phyloP scores from a whole-genome alignment of 2,113 vertebrate species.

The Trochalopteron elliotii region DNA sequence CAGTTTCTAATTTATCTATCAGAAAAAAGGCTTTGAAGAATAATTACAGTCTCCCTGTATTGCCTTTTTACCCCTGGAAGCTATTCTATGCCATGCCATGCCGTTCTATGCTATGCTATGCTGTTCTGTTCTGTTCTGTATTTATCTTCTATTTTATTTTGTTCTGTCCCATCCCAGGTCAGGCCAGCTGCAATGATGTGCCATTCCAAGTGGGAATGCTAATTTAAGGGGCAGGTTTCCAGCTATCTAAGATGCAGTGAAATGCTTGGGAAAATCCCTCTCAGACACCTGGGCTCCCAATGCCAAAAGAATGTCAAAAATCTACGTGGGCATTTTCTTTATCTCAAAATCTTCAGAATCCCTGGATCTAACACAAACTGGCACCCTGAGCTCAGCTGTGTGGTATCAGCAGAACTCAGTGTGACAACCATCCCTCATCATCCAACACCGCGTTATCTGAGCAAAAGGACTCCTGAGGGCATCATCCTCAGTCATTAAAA shows the following conservation, averaged over 20 bases:
- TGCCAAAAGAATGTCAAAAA: not conserved
- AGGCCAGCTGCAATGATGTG: not conserved
- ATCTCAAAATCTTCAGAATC: not conserved
- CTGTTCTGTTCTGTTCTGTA: not conserved
- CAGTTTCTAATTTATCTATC: not conserved
- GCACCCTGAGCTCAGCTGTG: not conserved
- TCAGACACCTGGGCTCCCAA: not conserved
- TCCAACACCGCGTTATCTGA: accelerated
- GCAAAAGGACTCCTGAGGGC: not conserved
- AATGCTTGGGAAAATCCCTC: not conserved
- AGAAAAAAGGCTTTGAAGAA: not conserved
- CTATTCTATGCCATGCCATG: not conserved
- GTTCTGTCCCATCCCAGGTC: too few relatives aligned
- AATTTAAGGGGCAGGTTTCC: not conserved
- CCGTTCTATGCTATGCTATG: not conserved
- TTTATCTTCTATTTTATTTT: not conserved
- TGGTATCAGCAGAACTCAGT: not conserved
- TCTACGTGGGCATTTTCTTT: not conserved
- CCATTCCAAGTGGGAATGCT: not conserved
- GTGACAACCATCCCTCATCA: not conserved
- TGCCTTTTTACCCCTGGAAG: not conserved
- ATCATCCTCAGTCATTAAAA: not conserved
- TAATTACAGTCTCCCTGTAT: not conserved
- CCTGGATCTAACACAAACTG: not conserved
- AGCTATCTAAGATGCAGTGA: not conserved